Evolutionary conservation across 2,888 invertebrate genomes (phyloP), one percentile per base, ranked within the genome.

Genomic region (Noctua comes): DNA sequence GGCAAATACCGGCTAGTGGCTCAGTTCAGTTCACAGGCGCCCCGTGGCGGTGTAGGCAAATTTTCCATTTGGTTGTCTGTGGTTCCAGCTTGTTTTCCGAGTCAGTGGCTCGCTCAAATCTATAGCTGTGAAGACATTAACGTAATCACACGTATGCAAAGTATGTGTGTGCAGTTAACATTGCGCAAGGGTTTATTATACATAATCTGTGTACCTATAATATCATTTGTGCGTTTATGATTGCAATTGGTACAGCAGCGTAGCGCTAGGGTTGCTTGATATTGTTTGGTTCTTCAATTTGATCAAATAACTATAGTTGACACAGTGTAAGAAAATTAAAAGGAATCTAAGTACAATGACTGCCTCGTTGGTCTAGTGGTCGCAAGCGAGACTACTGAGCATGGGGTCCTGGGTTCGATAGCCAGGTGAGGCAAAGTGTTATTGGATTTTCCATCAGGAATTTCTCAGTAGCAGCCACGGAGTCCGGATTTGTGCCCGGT

Each of bases 81-180:
- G 87, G 87, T 82, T 87, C 82, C 85, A 72, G 89, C 89, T 93
- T 90, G 91, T 94, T 95, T 95, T 95, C 94, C 94, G 78, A 91
- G 71, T 88, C 94, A 93, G 73, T 94, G 94, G 85, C 72, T 85
- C 82, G 91, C 68, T 85, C 76, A 87, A 88, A 91, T 88, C 85
- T 85, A 86, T 82, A 83, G 84, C 86, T 86, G 85, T 84, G 86
- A 89, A 90, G 85, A 90, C 79, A 83, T 85, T 85, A 75, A 82
- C 73, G 69, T 81, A 71, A 79, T 57, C 54, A 43, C 59, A 73
- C 79, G 66, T 83, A 48, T 57, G 40, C 31, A 13, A 51, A 31
- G 13, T n/a, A 13, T 43, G 24, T 75, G 5, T 77, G 43, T 68
- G 40, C 66, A 62, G 65, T 59, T 80, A 69, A 59, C 59, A n/a